A percentile compares a stretch with the other conserved stretches of the same genome.
These are phyloP conservation scores for Acrocephalus arundinaceus DNA, from an alignment of 2,113 vertebrate genomes.

Conservation along the genomic window DNA sequence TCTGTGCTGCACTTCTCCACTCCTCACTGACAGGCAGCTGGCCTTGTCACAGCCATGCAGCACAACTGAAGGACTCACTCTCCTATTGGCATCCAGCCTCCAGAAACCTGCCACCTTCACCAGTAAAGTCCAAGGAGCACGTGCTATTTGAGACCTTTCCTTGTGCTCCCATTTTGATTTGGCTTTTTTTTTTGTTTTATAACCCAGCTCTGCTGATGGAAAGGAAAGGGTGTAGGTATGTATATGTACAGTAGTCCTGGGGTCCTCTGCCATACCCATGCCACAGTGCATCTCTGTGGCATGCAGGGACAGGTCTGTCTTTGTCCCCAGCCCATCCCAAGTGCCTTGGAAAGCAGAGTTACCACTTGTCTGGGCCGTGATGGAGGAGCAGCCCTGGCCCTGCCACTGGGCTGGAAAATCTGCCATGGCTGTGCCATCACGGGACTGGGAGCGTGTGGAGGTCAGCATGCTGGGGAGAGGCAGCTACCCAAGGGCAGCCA, in stretches of 20 bases:
- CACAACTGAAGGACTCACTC: not conserved
- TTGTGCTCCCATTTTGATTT: not conserved
- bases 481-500: not conserved
- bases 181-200: not conserved
- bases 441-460: not conserved
- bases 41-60: not conserved
- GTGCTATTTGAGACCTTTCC: not conserved
- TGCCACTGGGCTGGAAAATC: not conserved
- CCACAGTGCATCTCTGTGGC: not conserved
- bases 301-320: accelerated
- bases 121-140: not conserved
- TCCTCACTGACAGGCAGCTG: not conserved
- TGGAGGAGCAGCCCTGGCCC: not conserved
- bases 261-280: not conserved
- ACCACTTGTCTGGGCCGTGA: not conserved
- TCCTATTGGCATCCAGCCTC: not conserved
- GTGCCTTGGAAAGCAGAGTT: not conserved
- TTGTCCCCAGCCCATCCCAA: not conserved
- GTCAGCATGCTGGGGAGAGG: not conserved
- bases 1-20: not conserved
- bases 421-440: not conserved
- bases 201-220: not conserved
- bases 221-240: not conserved
- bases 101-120: not conserved
- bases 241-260: not conserved